Evolutionary conservation across 2,888 invertebrate species (phyloP), one percentile per base, ranked within the genome.

Genomic region (Latrodectus elegans): DNA sequence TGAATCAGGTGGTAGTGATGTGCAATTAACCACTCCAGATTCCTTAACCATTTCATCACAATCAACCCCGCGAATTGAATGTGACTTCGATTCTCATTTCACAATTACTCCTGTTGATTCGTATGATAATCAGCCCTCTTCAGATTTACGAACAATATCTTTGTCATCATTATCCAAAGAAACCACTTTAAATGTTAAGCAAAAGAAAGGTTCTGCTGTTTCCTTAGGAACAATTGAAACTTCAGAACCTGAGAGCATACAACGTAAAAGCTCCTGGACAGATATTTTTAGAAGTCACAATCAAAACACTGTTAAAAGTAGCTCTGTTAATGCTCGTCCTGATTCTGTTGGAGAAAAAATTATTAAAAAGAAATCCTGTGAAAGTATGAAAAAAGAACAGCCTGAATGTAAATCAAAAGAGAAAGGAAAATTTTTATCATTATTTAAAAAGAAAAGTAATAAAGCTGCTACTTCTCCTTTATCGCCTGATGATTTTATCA

Each of bases 191-290:
- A 72, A 26, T 72, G 72, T 60, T 1, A 81, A 65, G 53, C 84
- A 79, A 26, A 88, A 89, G 74, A 89, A 88, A 51, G 85, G 80
- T 15, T 86, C 89, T 38, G 84, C 80, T 70, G 74, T 74, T 9
- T 88, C 89, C 38, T 71, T 88, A 53, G 72, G 89, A 8, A 80
- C 75, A 15, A 60, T 68, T 79, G 78, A 79, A 11, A 75, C 72
- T 51, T 53, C 53, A 10, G 75, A 82, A 55, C n/a, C 82, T n/a
- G 87, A 86, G n/a, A 71, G 72, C 22, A 77, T 51, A 53, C 84
- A 84, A 14, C 77, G 90, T 17, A 90, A 90, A 75, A 88, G 89
- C 68, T 90, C 90, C 17, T 90, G 90, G 90, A 89, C 90, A 26
- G 90, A 90, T 64, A 88, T 90, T 55, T 90, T 90, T 75, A 73